Conservation (phyloP, 2,888 invertebrate genomes). For the Ichneumoninae sp. region DNA sequence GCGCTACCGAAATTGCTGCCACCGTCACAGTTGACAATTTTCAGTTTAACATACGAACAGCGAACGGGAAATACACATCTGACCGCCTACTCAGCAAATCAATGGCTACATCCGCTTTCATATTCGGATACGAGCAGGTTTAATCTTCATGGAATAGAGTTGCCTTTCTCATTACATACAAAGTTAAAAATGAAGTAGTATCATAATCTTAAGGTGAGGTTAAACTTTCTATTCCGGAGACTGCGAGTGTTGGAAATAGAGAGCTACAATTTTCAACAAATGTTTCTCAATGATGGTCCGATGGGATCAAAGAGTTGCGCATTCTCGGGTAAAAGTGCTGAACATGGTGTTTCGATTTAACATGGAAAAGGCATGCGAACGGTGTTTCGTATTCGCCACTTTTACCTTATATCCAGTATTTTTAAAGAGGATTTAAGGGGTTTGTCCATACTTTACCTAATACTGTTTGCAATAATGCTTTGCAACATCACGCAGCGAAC, state of each 20-base stretch:
- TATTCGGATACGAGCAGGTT: not conserved
- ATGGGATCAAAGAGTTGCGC: not conserved
- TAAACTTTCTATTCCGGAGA: conserved; percentile 1
- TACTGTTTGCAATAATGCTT: not conserved
- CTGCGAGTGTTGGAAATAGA: not conserved
- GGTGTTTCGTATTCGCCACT: too few species aligned
- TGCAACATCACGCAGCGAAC: not conserved
- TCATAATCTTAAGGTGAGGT: not conserved
- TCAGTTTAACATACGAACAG: not conserved
- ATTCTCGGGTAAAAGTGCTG: not conserved
- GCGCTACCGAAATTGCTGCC: not conserved
- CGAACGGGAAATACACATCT: conserved; percentile 9
- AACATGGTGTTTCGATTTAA: too few species aligned
- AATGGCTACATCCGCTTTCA: conserved; percentile 7
- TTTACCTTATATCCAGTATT: not conserved
- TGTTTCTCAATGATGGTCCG: not conserved
- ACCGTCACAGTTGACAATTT: not conserved
- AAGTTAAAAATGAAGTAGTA: not conserved
- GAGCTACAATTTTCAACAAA: not conserved
- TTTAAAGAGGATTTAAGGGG: not conserved
- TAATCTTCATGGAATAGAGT: not conserved
- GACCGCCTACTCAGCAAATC: conserved; percentile 18
- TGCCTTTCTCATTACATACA: not conserved
- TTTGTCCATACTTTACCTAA: not conserved
- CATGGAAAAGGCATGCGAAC: too few species aligned